Conservation (phyloP, 2,888 invertebrate genomes). For the Scelioninae gen. 1 region DNA sequence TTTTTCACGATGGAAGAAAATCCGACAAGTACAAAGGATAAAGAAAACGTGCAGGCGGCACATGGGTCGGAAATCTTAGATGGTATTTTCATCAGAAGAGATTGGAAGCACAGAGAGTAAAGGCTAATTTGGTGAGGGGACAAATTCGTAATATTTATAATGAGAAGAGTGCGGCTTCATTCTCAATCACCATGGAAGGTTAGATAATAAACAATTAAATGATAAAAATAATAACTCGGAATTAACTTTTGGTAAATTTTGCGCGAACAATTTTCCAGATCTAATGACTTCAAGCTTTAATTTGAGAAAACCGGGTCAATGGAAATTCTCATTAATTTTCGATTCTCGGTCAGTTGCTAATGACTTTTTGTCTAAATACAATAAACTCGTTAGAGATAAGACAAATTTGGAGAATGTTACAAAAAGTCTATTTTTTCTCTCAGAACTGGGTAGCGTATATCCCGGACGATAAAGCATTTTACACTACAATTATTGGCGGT, state of each 20-base stretch:
- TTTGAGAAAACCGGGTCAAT: conserved; percentile 7
- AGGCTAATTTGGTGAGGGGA: background rate
- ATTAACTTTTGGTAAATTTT: conserved; percentile 4
- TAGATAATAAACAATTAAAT: background rate
- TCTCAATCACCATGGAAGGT: background rate
- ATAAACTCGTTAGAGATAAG: background rate
- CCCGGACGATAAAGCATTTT: background rate
- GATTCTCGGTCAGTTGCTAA: background rate
- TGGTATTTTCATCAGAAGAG: background rate
- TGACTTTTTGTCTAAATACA: background rate
- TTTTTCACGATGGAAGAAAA: too few species aligned
- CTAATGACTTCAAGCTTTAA: background rate
- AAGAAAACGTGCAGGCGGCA: too few species aligned
- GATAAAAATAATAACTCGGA: conserved; percentile 1
- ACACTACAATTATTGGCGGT: background rate
- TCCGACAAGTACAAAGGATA: too few species aligned
- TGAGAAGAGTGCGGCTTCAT: background rate
- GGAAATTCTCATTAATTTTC: conserved; percentile 14
- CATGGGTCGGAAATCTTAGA: background rate
- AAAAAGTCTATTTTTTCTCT: background rate
- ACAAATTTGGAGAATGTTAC: background rate
- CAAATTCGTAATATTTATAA: background rate
- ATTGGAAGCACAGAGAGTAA: background rate
- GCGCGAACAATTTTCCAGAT: background rate
- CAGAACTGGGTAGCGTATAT: background rate